phyloP scores from a whole-genome alignment of 2,888 invertebrate genomes.

The Fragum sueziense region DNA sequence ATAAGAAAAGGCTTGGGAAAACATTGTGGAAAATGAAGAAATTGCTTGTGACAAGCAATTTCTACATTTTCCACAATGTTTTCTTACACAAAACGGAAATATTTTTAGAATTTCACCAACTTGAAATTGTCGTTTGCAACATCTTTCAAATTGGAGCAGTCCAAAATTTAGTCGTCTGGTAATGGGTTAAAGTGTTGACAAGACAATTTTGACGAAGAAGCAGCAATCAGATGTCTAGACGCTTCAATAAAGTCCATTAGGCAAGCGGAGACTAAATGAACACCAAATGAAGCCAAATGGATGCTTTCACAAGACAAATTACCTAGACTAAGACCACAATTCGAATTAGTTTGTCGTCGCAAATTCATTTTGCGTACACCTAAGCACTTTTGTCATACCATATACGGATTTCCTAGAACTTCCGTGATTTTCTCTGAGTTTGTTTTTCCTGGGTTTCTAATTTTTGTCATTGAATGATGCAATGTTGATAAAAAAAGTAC shows the following conservation, averaged over 20 bases:
- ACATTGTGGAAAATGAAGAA: constrained; percentile 9
- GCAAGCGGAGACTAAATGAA: background rate
- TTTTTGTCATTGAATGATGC: too few species aligned
- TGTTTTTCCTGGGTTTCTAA: too few species aligned
- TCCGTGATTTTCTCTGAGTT: too few species aligned
- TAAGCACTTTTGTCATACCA: background rate
- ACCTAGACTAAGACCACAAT: background rate
- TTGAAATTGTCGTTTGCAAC: too few species aligned
- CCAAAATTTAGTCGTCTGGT: too few species aligned
- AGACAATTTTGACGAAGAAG: background rate
- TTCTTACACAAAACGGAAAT: too few species aligned
- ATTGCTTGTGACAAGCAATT: constrained; percentile 6
- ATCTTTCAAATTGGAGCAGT: too few species aligned
- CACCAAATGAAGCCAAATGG: background rate
- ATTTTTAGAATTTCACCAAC: too few species aligned
- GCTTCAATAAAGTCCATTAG: background rate
- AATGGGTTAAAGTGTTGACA: background rate
- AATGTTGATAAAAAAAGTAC: too few species aligned
- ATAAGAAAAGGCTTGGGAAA: too few species aligned
- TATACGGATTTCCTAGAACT: too few species aligned
- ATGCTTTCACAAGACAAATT: background rate
- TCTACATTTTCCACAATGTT: too few species aligned
- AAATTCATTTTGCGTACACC: background rate
- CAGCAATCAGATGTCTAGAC: background rate
- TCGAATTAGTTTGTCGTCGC: background rate